Conservation (phyloP, 2,888 invertebrate species). For the Endomychus coccineus region DNA sequence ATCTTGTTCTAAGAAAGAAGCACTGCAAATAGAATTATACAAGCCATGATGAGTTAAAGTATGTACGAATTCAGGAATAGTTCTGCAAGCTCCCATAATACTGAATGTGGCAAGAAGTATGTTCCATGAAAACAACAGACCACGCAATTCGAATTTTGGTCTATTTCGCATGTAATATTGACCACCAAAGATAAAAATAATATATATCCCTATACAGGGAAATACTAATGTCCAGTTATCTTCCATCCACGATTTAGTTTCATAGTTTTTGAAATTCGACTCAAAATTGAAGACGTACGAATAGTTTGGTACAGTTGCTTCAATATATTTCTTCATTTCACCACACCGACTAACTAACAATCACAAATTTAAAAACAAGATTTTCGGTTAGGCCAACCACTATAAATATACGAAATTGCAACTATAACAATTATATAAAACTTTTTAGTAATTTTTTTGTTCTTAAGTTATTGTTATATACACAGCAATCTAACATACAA, state of each 20-base stretch:
- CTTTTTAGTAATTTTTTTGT: too few species aligned
- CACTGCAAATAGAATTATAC: slow-evolving; percentile 93
- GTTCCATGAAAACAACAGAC: slow-evolving; percentile 88
- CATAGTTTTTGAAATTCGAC: slow-evolving; percentile 83
- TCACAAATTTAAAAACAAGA: too few species aligned
- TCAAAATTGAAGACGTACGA: slow-evolving; percentile 94
- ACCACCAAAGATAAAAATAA: slow-evolving; percentile 89
- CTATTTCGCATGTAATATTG: slow-evolving; percentile 90
- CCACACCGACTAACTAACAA: too few species aligned
- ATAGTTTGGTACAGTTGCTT: slow-evolving; percentile 76
- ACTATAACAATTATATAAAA: too few species aligned
- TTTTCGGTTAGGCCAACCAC: too few species aligned
- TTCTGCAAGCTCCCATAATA: slow-evolving; percentile 86
- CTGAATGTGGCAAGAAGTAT: slow-evolving; percentile 87
- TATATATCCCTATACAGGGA: slow-evolving; percentile 79
- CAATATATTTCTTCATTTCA: slow-evolving; percentile 45
- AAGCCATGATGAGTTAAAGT: slow-evolving; percentile 84
- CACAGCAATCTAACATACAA: too few species aligned
- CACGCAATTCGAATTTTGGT: slow-evolving; percentile 81
- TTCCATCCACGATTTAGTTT: slow-evolving; percentile 89
- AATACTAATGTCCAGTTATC: slow-evolving; percentile 94
- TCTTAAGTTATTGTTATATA: too few species aligned
- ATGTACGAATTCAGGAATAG: slow-evolving; percentile 87
- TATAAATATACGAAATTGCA: too few species aligned
- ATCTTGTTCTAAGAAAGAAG: slow-evolving; percentile 87